These are phyloP conservation scores for Antheraea assamensis DNA, from an alignment of 2,888 invertebrate species.

Conservation along the genomic window DNA sequence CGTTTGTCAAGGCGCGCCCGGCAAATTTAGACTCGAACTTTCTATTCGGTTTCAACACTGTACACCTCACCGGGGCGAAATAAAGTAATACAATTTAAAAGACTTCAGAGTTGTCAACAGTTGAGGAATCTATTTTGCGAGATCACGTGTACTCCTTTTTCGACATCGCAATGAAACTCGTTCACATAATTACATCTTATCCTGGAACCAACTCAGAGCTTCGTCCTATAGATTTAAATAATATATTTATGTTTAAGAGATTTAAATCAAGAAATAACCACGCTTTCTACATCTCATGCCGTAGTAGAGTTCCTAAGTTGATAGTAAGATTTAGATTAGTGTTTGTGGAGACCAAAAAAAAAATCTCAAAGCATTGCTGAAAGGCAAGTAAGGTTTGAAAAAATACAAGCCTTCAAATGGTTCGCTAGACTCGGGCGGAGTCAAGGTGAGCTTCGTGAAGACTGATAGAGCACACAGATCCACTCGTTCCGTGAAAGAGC, in stretches of 20 bases:
- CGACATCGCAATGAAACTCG: background rate
- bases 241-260: background rate
- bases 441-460: constrained; percentile 42
- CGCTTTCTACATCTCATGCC: background rate
- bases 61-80: constrained; percentile 10
- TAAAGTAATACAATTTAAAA: constrained; percentile 20
- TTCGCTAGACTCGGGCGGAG: constrained; percentile 30
- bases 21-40: background rate
- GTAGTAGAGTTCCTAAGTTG: background rate
- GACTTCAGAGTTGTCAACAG: constrained; percentile 11
- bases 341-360: background rate
- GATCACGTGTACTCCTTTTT: background rate
- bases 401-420: constrained; percentile 28
- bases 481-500: constrained; percentile 24
- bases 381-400: background rate
- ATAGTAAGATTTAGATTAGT: background rate
- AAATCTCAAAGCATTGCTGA: background rate
- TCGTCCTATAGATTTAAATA: background rate
- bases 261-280: background rate
- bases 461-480: constrained; percentile 45
- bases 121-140: constrained; percentile 17
- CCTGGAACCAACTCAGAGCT: background rate
- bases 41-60: constrained; percentile 1
- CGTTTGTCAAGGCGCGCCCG: background rate
- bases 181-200: background rate